Base-by-base conservation (phyloP, 2,113 vertebrate species). In the Oncorhynchus nerka region DNA sequence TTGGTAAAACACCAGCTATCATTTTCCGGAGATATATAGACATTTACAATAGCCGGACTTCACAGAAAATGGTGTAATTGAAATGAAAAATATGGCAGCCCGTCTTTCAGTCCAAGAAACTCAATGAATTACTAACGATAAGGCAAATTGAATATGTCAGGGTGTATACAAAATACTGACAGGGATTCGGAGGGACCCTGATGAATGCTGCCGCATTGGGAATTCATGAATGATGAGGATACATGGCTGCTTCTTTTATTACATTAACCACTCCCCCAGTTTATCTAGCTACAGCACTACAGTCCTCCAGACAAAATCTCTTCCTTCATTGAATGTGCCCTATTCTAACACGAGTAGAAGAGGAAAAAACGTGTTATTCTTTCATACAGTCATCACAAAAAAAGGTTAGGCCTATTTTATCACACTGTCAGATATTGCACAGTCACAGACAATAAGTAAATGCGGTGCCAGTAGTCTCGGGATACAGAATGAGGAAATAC, bases 111-210 rank as follows among this genome's bases (percentile, higher is more conserved):
- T 81, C 81, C 82, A 85, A 80, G 85, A 86, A 83, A 82, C 86
- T 81, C 84, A 88, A 85, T 84, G 83, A 82, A 87, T 77, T 70
- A 72, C 81, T 83, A 81, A 87, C 84, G 81, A 88, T 86, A 82
- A 88, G 83, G 82, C 74, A 86, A 88, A 90, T 87, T 88, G 89
- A 87, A 90, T 87, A 84, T 90, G 86, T 88, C 87, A 87, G 75
- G 78, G 75, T 75, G 83, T 86, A 80, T 84, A 84, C 84, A 87
- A 80, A 85, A 75, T 68, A 78, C 84, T 83, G 75, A 83, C 77
- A 79, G 71, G 74, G 74, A 69, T 74, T 77, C 66, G 70, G 34
- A 68, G 32, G 71, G 28, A 69, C 20, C 15, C 74, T 83, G 85
- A 88, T 81, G 76, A 85, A 86, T 85, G 75, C 79, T 15, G 59